Conservation (phyloP, 2,113 vertebrate species). For the Formicarius rufipectus region DNA sequence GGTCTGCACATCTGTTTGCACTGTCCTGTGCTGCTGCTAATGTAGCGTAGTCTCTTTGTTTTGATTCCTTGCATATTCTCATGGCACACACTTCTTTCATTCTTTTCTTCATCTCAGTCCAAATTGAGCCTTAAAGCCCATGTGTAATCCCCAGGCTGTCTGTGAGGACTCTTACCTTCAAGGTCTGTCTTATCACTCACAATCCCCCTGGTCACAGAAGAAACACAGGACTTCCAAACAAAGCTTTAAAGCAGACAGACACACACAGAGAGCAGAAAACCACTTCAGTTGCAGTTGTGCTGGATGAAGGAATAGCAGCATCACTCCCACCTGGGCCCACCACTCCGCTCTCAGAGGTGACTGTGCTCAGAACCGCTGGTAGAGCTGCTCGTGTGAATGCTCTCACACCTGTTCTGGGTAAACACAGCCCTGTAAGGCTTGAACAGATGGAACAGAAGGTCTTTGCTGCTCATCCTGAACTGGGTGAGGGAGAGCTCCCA, state of each 20-base stretch:
- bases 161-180: not conserved
- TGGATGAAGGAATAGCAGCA: not conserved
- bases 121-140: not conserved
- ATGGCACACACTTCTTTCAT: fast-evolving
- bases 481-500: not conserved
- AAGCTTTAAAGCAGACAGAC: not conserved
- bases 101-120: not conserved
- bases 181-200: not conserved
- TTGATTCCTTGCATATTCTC: not conserved
- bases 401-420: not conserved
- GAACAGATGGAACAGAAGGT: not conserved
- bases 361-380: not conserved
- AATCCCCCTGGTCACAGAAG: not conserved
- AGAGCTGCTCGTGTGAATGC: not conserved
- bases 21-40: not conserved
- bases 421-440: not conserved
- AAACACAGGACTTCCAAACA: not conserved
- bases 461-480: not conserved
- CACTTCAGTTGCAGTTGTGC: not conserved
- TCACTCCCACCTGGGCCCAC: not conserved
- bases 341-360: not conserved
- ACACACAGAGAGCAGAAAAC: not conserved
- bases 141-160: not conserved
- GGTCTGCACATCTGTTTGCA: not conserved
- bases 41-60: not conserved